Conservation (phyloP, 2,888 invertebrate genomes). For the Drosophila histrio region DNA sequence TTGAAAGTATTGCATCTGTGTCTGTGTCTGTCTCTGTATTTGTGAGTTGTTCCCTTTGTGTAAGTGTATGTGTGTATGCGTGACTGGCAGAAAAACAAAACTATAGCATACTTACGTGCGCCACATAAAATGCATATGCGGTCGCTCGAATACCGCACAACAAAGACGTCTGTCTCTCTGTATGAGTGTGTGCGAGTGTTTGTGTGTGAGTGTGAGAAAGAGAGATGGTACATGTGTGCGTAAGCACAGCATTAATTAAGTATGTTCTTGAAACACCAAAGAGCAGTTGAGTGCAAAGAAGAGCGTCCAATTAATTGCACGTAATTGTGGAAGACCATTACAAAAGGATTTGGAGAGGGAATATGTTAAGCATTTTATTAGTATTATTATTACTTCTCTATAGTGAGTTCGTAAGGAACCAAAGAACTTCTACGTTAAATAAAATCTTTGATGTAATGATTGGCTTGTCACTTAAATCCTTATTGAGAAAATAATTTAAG, state of each 20-base stretch:
- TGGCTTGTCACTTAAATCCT: too few species aligned
- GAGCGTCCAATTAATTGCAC: constrained; percentile 19
- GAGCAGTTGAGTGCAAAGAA: neutral
- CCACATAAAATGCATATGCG: constrained; percentile 69
- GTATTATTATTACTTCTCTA: neutral
- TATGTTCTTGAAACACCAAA: constrained; percentile 10
- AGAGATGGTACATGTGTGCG: neutral
- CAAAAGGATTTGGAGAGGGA: neutral
- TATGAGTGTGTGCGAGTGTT: neutral
- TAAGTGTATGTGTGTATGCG: constrained; percentile 27
- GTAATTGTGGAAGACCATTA: neutral
- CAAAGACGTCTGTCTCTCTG: neutral
- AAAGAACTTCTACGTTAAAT: neutral
- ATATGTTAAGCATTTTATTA: neutral
- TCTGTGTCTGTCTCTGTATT: neutral
- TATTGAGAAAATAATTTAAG: too few species aligned
- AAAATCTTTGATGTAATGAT: neutral
- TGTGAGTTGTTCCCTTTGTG: neutral
- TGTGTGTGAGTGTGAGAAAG: neutral
- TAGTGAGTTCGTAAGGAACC: neutral
- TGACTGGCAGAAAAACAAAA: constrained; percentile 49
- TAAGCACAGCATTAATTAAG: constrained; percentile 21
- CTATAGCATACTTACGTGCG: constrained; percentile 66
- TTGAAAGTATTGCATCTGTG: constrained; percentile 29
- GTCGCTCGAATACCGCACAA: constrained; percentile 26